Percentiles rank a stretch among this genome's conserved stretches.
phyloP scores from a whole-genome alignment of 2,113 vertebrate species.

The Solenodon paradoxus region DNA sequence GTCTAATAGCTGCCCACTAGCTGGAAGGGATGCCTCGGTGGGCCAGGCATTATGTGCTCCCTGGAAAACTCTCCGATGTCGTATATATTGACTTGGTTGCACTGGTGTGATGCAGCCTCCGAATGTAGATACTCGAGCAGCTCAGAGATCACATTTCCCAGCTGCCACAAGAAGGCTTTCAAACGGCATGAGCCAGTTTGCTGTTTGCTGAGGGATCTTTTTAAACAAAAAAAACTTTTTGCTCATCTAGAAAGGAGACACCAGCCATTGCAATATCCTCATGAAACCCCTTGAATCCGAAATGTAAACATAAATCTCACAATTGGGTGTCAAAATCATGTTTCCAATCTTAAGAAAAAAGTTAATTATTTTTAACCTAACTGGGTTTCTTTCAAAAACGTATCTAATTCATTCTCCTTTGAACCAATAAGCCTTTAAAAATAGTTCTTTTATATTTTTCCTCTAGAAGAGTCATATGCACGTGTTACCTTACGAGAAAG shows the following conservation, averaged over 20 bases:
- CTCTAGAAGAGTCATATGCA: neutral
- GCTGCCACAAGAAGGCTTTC: neutral
- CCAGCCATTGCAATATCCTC: neutral
- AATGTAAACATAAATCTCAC: neutral
- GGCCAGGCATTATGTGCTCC: neutral
- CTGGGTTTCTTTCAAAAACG: neutral
- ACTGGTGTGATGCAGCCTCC: neutral
- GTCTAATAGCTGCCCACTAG: neutral
- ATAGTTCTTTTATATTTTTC: neutral
- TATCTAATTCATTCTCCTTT: neutral
- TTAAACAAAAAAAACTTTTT: neutral
- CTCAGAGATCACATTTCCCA: neutral
- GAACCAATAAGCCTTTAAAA: neutral
- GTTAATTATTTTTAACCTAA: neutral
- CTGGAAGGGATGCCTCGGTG: neutral
- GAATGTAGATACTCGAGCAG: neutral
- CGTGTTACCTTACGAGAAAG: neutral
- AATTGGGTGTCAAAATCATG: neutral
- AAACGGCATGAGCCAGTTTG: neutral
- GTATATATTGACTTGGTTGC: neutral
- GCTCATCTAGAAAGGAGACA: neutral
- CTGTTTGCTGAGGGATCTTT: neutral
- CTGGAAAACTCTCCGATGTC: neutral
- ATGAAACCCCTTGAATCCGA: neutral
- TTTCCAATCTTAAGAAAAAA: neutral